phyloP scores from a whole-genome alignment of 2,113 vertebrate genomes.

The Etheostoma cragini region DNA sequence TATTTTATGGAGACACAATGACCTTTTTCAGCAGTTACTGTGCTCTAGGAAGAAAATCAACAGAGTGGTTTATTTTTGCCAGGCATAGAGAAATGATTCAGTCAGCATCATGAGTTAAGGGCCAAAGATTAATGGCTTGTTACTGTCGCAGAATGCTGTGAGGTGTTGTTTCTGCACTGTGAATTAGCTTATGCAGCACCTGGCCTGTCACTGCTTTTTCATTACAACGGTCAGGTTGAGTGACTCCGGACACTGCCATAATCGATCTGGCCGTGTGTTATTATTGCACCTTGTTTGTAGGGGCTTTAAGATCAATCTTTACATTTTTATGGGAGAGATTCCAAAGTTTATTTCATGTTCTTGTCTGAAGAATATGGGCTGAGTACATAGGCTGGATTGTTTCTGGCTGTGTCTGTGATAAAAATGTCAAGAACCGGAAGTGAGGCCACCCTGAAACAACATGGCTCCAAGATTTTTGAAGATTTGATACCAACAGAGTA shows the following conservation, averaged over 20 bases:
- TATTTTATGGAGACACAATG: conserved; percentile 47
- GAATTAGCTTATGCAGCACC: conserved; percentile 51
- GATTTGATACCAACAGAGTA: conserved; percentile 6
- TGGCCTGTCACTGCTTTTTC: conserved; percentile 13
- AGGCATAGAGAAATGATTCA: conserved; percentile 24
- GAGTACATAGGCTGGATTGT: fast-evolving
- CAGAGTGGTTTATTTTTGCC: conserved; percentile 40
- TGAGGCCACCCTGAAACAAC: conserved; percentile 34
- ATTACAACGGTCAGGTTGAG: conserved; percentile 34
- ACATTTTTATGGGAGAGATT: not conserved
- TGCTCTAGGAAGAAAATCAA: conserved; percentile 48
- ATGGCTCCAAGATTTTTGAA: conserved; percentile 21
- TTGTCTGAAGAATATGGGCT: not conserved
- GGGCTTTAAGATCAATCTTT: conserved; percentile 1
- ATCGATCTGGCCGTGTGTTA: conserved; percentile 31
- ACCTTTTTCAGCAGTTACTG: conserved; percentile 16
- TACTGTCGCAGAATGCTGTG: conserved; percentile 30
- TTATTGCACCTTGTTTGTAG: conserved; percentile 18
- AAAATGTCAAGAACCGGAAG: conserved; percentile 46
- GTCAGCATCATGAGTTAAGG: conserved; percentile 65
- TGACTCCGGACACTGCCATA: conserved; percentile 31
- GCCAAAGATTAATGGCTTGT: conserved; percentile 66
- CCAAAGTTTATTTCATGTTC: not conserved
- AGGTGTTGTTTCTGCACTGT: conserved; percentile 28
- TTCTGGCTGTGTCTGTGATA: not conserved